A percentile compares a stretch with the other conserved stretches of the same genome.
Conservation (phyloP, 37 sponge, comb jelly and placozoan genomes). For the Petrosia ficiformis region DNA sequence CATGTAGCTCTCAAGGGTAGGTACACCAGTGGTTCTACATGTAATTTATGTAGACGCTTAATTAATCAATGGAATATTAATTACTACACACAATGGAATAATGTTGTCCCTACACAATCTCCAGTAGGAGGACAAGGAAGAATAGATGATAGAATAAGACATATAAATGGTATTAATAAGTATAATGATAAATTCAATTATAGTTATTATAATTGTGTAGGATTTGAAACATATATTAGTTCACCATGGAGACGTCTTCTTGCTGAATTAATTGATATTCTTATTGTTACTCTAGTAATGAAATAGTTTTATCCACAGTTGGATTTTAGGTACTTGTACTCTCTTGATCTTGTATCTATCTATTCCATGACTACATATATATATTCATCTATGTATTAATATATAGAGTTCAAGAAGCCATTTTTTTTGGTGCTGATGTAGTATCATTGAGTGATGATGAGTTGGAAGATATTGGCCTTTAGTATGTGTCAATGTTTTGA, state of each 20-base stretch:
- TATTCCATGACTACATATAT: background rate
- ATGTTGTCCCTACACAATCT: no score
- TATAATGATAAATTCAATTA: background rate
- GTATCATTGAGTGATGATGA: constrained; percentile 26
- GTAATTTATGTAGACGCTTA: no score
- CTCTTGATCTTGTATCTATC: background rate
- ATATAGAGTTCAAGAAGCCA: constrained; percentile 39
- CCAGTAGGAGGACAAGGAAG: background rate
- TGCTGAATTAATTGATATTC: constrained; percentile 53
- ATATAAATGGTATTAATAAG: no score
- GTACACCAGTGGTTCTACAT: no score
- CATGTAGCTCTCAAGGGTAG: no score
- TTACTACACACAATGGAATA: no score
- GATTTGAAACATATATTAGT: constrained; percentile 41
- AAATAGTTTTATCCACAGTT: constrained; percentile 28
- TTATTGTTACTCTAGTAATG: constrained; percentile 31
- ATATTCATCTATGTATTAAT: background rate
- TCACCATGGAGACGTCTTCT: constrained; percentile 40
- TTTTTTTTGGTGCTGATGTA: constrained; percentile 44
- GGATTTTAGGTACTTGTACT: constrained; percentile 58
- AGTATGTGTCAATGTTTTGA: no score
- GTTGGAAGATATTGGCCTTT: constrained; percentile 16
- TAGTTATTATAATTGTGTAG: background rate
- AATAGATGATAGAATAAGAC: no score
- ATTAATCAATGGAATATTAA: no score